A percentile compares a stretch with the other conserved stretches of the same genome.
Evolutionary conservation across 2,797 vertebrate species (phyloP).

Genomic region (Trichosurus vulpecula): DNA sequence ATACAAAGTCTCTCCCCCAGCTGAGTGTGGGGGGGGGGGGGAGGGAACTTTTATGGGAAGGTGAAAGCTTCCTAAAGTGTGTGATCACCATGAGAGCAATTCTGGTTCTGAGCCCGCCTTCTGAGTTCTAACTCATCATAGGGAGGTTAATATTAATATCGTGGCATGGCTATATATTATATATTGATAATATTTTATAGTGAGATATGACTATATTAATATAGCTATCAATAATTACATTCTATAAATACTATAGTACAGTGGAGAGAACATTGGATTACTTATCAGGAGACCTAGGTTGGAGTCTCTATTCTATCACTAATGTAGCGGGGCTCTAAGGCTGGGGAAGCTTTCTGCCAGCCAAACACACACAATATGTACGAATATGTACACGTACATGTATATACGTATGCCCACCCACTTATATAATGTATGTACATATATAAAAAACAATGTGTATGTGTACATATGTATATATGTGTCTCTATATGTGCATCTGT

Average conservation of each 20-base stretch:
- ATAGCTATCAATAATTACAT: neutral
- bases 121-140: conserved; percentile 30
- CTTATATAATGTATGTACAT: too few relatives aligned
- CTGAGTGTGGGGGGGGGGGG: too few relatives aligned
- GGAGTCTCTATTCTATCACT: neutral
- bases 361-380: neutral
- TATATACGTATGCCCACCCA: too few relatives aligned
- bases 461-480: too few relatives aligned
- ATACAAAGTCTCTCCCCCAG: neutral
- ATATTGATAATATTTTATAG: neutral
- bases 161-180: neutral
- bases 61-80: neutral
- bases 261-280: neutral
- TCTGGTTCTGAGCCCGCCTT: neutral
- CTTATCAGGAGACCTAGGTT: neutral
- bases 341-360: neutral
- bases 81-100: neutral
- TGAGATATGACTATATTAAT: neutral
- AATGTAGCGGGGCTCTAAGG: neutral
- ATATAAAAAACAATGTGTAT: too few relatives aligned
- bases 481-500: too few relatives aligned
- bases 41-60: neutral
- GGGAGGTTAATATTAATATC: conserved; percentile 6
- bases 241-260: neutral
- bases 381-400: too few relatives aligned